Evolutionary conservation across 2,797 vertebrate genomes (phyloP), one percentile per base, ranked within the genome.

Genomic region (Phaenicophaeus curvirostris): DNA sequence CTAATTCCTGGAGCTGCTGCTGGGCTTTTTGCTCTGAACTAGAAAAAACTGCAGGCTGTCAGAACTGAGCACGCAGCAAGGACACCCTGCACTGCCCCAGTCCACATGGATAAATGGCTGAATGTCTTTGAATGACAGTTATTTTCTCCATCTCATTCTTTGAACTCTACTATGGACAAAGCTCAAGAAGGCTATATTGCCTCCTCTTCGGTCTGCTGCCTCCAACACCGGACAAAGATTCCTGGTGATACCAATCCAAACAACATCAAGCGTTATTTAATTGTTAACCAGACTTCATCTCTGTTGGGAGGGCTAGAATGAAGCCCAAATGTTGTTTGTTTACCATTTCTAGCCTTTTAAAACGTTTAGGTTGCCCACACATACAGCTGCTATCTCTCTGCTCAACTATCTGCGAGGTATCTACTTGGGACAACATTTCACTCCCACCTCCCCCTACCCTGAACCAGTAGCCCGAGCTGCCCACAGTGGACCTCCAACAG

Each of bases 1-100:
- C 71, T 85, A 92, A 92, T 80, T 92, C 89, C 68, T 65, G 25
- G 72, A 85, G 54, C 72, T 85, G 62, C 65, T 92, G 75, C 62
- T 87, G 42, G 28, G 65, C 25, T 75, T 83, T 89, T 83, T 30
- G 11, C 71, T 95, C 67, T 46, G 2, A 82, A 73, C 21, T 55
- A 39, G 58, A 89, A 87, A 83, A 83, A 54, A n/a, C 58, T 83
- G 72, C 61, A 63, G 74, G 89, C 58, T 91, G 61, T 39, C 59
- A 90, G 79, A 78, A 87, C 75, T 55, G 30, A 91, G 82, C 50
- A 48, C 81, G 63, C 57, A 93, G 90, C 81, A 85, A 77, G 76
- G 87, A 80, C 81, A 87, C 42, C 19, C 54, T 37, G 11, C 62
- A 59, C 58, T 51, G 35, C 44, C 77, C 81, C 51, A 33, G 15